Base-by-base conservation (phyloP, 23 tunicate genomes). In the Diplosoma virens region DNA sequence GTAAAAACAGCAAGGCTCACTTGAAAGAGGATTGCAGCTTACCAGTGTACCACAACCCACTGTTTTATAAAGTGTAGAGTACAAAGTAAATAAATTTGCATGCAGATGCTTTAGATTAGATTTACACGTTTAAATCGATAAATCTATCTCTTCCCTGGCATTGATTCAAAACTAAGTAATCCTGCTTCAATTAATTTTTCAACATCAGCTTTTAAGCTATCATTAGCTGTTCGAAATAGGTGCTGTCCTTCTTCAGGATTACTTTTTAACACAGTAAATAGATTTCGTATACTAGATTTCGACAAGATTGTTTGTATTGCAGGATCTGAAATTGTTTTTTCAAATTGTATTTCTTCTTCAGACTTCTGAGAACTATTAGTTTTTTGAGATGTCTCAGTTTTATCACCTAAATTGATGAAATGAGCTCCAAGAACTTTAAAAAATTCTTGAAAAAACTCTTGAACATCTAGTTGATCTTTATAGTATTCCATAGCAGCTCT, bases 401-500 rank as follows among this genome's bases (percentile, higher is more conserved):
- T 45, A 7, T 76, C 79, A 26, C 88, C 88, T 17, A 89, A 66
- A 4, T 53, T 33, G 0, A 77, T 77, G 47, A 89, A 89, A 82
- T 89, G 96, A n/a, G n/a, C 28, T 9, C 96, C 96, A 5, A 89
- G 53, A 33, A 89, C 35, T 70, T 76, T 81, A 47, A 71, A 89
- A 60, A 89, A 89, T 30, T 89, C 84, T 37, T 53, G 71, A 50
- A 89, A 89, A 71, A 89, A 89, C 45, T 35, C 53, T 63, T 82
- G 88, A 1, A 89, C 84, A 18, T 89, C 88, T 31, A 3, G 23
- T 28, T 89, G 88, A 82, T 89, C 60, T 78, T 89, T 89, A 34
- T 89, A 89, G 59, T 67, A 67, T 67, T 89, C 96, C 82, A 65
- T 82, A 1, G 96, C 96, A 2, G 54, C 59, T 71, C 78, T 89